These are phyloP conservation scores for Myiopsitta monachus DNA, from an alignment of 2,113 vertebrate species.

Conservation along the genomic window DNA sequence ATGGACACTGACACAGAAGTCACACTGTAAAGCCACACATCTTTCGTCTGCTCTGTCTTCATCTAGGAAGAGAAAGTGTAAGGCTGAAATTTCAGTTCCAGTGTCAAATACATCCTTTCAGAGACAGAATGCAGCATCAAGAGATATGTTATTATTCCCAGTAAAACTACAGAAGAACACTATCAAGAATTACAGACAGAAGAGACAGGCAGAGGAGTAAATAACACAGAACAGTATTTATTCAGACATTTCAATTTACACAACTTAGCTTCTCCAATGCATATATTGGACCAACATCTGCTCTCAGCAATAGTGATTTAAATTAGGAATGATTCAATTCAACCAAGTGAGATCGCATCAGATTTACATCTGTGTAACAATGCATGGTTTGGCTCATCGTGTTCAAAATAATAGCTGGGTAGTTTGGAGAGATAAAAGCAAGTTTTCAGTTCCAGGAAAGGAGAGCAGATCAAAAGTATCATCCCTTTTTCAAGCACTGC, in stretches of 20 bases:
- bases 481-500: neutral
- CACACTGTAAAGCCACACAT: neutral
- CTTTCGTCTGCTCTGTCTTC: neutral
- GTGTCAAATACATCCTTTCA: neutral
- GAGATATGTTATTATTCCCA: neutral
- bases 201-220: neutral
- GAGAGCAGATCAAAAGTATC: neutral
- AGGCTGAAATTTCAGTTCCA: neutral
- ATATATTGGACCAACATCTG: neutral
- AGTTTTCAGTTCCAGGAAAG: neutral
- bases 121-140: neutral
- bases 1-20: neutral
- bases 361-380: constrained; percentile 22
- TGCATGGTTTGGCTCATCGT: neutral
- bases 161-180: neutral
- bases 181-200: neutral
- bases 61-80: neutral
- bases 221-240: constrained; percentile 41
- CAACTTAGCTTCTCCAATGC: neutral
- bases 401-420: constrained; percentile 26
- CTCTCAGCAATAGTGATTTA: constrained; percentile 12
- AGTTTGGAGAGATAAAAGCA: neutral
- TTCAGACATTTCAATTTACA: constrained; percentile 36
- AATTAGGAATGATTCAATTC: constrained; percentile 31
- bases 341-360: neutral